These are phyloP conservation scores for Diplodus puntazzo DNA, from an alignment of 2,797 vertebrate species.

Conservation along the genomic window DNA sequence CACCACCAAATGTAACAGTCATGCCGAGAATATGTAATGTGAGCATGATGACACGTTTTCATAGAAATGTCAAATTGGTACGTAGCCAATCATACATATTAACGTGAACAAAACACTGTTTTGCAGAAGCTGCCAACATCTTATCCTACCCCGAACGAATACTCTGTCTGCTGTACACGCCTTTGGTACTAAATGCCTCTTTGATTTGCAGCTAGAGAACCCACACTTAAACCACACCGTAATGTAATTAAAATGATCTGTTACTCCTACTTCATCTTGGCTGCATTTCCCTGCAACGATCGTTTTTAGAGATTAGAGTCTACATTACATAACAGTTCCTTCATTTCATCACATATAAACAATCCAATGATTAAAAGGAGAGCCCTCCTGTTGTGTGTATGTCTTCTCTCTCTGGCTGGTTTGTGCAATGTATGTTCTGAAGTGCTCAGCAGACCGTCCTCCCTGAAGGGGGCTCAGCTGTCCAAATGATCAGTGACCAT, in stretches of 20 bases:
- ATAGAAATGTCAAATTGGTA: too few relatives aligned
- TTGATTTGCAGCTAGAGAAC: neutral
- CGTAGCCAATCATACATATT: too few relatives aligned
- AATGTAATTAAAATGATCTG: neutral
- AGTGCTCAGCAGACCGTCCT: slow-evolving; percentile 59
- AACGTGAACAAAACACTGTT: too few relatives aligned
- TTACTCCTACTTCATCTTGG: too few relatives aligned
- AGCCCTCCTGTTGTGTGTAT: neutral
- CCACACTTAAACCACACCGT: neutral
- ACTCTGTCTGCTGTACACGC: neutral
- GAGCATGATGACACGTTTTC: too few relatives aligned
- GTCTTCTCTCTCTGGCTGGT: slow-evolving; percentile 12
- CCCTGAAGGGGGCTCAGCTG: slow-evolving; percentile 57
- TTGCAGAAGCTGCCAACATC: too few relatives aligned
- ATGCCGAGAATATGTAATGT: too few relatives aligned
- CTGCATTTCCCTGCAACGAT: neutral
- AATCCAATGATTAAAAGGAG: neutral
- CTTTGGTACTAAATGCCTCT: neutral
- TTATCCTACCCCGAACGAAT: too few relatives aligned
- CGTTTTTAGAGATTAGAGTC: neutral
- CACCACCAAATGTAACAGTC: too few relatives aligned
- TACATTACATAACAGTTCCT: neutral
- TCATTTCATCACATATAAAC: neutral
- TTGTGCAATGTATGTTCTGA: slow-evolving; percentile 34
- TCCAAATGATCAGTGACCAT: slow-evolving; percentile 66